phyloP scores from a whole-genome alignment of 2,888 invertebrate species.

The Cylloceria caligata region DNA sequence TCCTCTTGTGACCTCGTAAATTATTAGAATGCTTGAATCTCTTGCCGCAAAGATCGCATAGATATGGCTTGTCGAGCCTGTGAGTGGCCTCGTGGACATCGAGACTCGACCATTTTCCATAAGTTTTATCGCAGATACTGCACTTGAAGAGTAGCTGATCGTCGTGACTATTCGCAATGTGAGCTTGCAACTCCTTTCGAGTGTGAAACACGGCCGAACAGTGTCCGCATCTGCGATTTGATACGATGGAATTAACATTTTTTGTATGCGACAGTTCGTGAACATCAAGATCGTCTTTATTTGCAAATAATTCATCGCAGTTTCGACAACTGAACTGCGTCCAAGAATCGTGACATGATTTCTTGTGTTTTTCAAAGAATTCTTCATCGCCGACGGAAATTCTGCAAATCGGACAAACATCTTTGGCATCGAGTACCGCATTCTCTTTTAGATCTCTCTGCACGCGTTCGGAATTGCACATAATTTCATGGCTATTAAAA shows the following conservation, averaged over 20 bases:
- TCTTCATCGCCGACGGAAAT: slow-evolving; percentile 9
- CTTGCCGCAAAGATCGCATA: slow-evolving; percentile 83
- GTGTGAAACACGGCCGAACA: slow-evolving; percentile 70
- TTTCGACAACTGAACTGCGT: slow-evolving; percentile 33
- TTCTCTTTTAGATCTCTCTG: slow-evolving; percentile 32
- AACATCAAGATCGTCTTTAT: slow-evolving; percentile 46
- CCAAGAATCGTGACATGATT: slow-evolving; percentile 1
- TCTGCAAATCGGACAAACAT: slow-evolving; percentile 15
- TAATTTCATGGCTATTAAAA: slow-evolving; percentile 71
- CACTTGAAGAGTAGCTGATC: slow-evolving; percentile 76
- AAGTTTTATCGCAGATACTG: slow-evolving; percentile 76
- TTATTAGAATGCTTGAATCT: slow-evolving; percentile 82
- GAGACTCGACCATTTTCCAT: slow-evolving; percentile 78
- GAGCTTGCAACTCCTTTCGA: slow-evolving; percentile 75
- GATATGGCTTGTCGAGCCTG: slow-evolving; percentile 77
- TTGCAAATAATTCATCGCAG: slow-evolving; percentile 45
- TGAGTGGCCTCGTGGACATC: slow-evolving; percentile 81
- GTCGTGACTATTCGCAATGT: slow-evolving; percentile 74
- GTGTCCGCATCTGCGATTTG: slow-evolving; percentile 74
- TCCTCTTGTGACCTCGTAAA: slow-evolving; percentile 80
- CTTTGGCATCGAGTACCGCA: slow-evolving; percentile 23
- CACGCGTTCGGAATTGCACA: slow-evolving; percentile 50
- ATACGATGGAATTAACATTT: slow-evolving; percentile 11
- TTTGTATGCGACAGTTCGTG: slow-evolving; percentile 43
- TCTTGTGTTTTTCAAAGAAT: slow-evolving; percentile 18